These are phyloP conservation scores for Austrolebias charrua DNA, from an alignment of 2,797 vertebrate genomes.

Conservation along the genomic window DNA sequence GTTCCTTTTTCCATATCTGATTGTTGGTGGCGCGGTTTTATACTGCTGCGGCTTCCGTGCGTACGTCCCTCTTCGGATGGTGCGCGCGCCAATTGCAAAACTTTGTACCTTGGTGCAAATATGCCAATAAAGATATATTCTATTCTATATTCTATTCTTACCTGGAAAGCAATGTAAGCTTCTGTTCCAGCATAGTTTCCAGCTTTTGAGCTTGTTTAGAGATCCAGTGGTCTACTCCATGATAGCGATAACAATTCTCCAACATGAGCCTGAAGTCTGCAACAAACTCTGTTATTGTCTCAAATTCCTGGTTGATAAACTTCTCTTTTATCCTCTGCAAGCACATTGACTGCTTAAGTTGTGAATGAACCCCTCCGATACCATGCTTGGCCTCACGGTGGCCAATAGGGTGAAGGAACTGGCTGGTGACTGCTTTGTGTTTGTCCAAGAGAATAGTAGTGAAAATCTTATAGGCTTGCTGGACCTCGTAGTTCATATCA, in stretches of 20 bases:
- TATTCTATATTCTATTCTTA: too few relatives aligned
- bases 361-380: slow-evolving; percentile 59
- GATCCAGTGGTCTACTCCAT: slow-evolving; percentile 95
- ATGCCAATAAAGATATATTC: too few relatives aligned
- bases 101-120: too few relatives aligned
- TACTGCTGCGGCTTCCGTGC: too few relatives aligned
- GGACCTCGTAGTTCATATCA: slow-evolving; percentile 86
- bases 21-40: too few relatives aligned
- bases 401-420: slow-evolving; percentile 70
- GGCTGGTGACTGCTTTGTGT: slow-evolving; percentile 85
- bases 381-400: slow-evolving; percentile 60
- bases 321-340: slow-evolving; percentile 90
- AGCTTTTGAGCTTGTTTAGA: slow-evolving; percentile 95
- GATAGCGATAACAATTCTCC: slow-evolving; percentile 90
- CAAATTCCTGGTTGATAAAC: slow-evolving; percentile 85
- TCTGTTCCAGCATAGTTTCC: slow-evolving; percentile 96
- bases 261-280: slow-evolving; percentile 93
- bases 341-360: slow-evolving; percentile 78
- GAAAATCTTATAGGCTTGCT: slow-evolving; percentile 90
- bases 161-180: slow-evolving; percentile 92
- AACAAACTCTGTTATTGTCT: slow-evolving; percentile 91
- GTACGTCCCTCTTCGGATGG: too few relatives aligned
- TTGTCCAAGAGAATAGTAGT: slow-evolving; percentile 90
- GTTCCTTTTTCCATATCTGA: too few relatives aligned
- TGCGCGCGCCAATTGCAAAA: too few relatives aligned